Percentiles rank a stretch among this genome's conserved stretches.
These are phyloP conservation scores for Shargacucullia verbasci DNA, from an alignment of 2,888 invertebrate genomes.

Conservation along the genomic window DNA sequence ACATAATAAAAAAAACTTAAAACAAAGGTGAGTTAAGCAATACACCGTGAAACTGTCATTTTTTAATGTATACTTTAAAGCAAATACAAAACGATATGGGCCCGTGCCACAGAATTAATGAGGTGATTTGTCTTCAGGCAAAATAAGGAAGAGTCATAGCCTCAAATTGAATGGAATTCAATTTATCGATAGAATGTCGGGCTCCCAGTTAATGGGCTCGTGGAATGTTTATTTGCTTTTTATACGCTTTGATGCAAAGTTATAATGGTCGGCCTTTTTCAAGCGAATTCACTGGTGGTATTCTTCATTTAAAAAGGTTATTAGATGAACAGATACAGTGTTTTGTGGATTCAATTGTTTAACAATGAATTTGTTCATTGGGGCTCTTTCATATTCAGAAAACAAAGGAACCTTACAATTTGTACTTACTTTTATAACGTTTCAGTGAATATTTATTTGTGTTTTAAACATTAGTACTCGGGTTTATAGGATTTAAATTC, in stretches of 20 bases:
- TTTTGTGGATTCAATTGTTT: neutral
- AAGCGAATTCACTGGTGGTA: slow-evolving; percentile 38
- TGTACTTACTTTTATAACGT: too few relatives aligned
- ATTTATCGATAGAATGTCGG: slow-evolving; percentile 60
- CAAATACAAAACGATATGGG: slow-evolving; percentile 63
- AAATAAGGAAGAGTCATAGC: slow-evolving; percentile 65
- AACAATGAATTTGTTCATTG: too few relatives aligned
- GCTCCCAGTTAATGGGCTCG: slow-evolving; percentile 60
- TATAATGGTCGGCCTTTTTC: slow-evolving; percentile 44
- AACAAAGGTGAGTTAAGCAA: slow-evolving; percentile 10
- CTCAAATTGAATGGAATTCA: slow-evolving; percentile 75
- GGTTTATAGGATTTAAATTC: too few relatives aligned
- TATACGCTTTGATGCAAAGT: slow-evolving; percentile 55
- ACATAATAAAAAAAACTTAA: slow-evolving; percentile 19
- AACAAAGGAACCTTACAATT: too few relatives aligned
- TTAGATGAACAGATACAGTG: slow-evolving; percentile 28
- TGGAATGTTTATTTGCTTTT: slow-evolving; percentile 66
- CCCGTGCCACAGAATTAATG: slow-evolving; percentile 78
- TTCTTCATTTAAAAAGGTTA: slow-evolving; percentile 37
- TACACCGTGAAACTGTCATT: slow-evolving; percentile 36
- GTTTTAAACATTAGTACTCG: too few relatives aligned
- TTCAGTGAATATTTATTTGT: too few relatives aligned
- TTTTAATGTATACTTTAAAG: slow-evolving; percentile 54
- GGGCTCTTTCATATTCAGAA: too few relatives aligned
- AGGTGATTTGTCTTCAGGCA: slow-evolving; percentile 74